Base-by-base conservation (phyloP, 2,797 vertebrate species). In the Myotis daubentonii region DNA sequence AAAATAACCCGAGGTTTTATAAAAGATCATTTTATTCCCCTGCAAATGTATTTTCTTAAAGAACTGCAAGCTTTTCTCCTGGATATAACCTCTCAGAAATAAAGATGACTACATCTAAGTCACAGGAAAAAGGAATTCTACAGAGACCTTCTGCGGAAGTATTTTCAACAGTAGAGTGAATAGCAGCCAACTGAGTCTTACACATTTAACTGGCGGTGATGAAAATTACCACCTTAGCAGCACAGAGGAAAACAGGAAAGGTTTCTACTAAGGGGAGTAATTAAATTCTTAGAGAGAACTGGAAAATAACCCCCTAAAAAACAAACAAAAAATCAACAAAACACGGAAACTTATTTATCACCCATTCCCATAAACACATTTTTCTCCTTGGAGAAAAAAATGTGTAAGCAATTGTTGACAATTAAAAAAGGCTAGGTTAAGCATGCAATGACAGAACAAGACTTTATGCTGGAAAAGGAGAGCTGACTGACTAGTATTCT, bases 161-260 rank as follows among this genome's bases (percentile, higher is more conserved):
- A 47, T 80, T 57, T 75, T 95, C 44, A 93, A 55, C 78, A 16
- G 60, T 96, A 91, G 65, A 89, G 47, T 94, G 96, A 94, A 87
- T 57, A 70, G 33, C 57, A 97, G 93, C 57, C 71, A 85, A 66
- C 6, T 19, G 36, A 89, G 53, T 83, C 55, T 89, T 62, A 19
- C 2, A 23, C 9, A 71, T 88, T 96, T 92, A 94, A 90, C 86
- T 79, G 68, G 94, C n/a, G 41, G 49, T 74, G 78, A 44, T 91
- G 86, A 85, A 96, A 96, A 97, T 93, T 70, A 95, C 92, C 33
- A 36, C 75, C 44, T 93, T 96, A 62, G 80, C 19, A 49, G 81
- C 86, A 38, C 25, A 70, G 72, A 93, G n/a, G 62, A 91, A 97
- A 94, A 96, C 96, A 97, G 94, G 95, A 96, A 95, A 93, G 74